Evolutionary conservation across 2,888 invertebrate species (phyloP).

Genomic region (Brachyopa scutellaris): DNA sequence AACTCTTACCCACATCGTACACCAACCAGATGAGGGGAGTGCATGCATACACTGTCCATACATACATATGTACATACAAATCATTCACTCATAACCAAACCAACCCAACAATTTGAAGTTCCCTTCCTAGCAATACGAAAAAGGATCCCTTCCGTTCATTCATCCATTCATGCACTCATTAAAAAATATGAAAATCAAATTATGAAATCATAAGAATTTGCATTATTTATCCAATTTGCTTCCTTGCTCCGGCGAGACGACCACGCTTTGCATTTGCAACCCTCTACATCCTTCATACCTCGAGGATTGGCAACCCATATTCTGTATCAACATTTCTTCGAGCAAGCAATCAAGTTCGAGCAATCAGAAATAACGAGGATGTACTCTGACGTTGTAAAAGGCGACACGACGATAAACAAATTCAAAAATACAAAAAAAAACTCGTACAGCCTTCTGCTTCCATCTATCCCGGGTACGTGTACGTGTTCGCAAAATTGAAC

Average conservation of each 20-base stretch:
- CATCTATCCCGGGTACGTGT: slow-evolving; percentile 16
- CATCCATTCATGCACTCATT: slow-evolving; percentile 66
- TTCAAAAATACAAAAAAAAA: slow-evolving; percentile 1
- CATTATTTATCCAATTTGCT: slow-evolving; percentile 71
- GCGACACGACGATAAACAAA: slow-evolving; percentile 45
- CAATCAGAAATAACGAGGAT: slow-evolving; percentile 65
- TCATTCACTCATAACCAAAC: neutral
- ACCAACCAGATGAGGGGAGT: slow-evolving; percentile 17
- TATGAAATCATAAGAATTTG: slow-evolving; percentile 72
- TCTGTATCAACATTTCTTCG: neutral
- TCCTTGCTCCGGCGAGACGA: slow-evolving; percentile 14
- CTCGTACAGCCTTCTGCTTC: slow-evolving; percentile 44
- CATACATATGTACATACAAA: neutral
- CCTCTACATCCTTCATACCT: neutral
- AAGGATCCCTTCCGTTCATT: slow-evolving; percentile 50
- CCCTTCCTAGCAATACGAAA: neutral
- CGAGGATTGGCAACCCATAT: neutral
- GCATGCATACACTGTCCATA: neutral
- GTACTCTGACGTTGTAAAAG: slow-evolving; percentile 67
- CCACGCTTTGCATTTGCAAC: neutral
- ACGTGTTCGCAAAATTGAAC: slow-evolving; percentile 60
- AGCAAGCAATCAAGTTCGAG: slow-evolving; percentile 34
- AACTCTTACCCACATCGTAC: neutral
- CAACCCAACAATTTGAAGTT: slow-evolving; percentile 4
- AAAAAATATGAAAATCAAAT: slow-evolving; percentile 72